Base-by-base conservation (phyloP, 1,140 invertebrate genomes). In the Anastrepha ludens region DNA sequence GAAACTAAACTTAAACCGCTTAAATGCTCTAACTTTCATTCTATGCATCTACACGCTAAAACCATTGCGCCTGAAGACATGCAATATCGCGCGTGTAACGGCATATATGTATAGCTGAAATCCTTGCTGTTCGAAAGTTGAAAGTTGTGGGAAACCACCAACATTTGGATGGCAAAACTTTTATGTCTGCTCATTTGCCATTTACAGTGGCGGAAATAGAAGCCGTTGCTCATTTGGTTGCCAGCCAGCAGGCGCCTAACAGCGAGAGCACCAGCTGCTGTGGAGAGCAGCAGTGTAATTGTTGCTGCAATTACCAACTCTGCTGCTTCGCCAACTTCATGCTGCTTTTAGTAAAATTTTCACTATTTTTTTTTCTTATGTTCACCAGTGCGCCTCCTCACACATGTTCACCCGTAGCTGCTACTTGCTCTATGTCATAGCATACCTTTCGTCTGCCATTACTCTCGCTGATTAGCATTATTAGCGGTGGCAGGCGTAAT, bases 181-280 rank as follows among this genome's bases (percentile, higher is more conserved):
- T 78, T 55, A 78, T 78, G 47, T 78, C 74, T 78, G 74, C 74
- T 78, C 74, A 78, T 78, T 78, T 78, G 39, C 74, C 74, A 78
- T 78, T 78, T 78, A 15, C 50, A 78, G 47, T 78, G 74, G 74
- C 74, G 74, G 74, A 78, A 78, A 78, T 78, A 78, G 50, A 78
- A 50, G n/a, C 60, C n/a, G 60, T 13, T 17, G 60, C 60, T 13
- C n/a, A 62, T 62, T 62, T 62, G 60, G 47, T 78, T 78, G 17
- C 39, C 39, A 44, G 44, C 67, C 39, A 74, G 41, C 41, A 20
- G 4, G 17, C 17, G 74, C 74, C 50, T 44, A 8, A 44, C 9
- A 8, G 60, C 13, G 15, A 62, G 4, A 44, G 74, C 74, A 78
- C 50, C 74, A 50, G 74, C 74, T 78, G 74, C 17, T 78, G 29